Evolutionary conservation across 1,140 invertebrate genomes (phyloP), one percentile per base, ranked within the genome.

Genomic region (Heterodera schachtii): DNA sequence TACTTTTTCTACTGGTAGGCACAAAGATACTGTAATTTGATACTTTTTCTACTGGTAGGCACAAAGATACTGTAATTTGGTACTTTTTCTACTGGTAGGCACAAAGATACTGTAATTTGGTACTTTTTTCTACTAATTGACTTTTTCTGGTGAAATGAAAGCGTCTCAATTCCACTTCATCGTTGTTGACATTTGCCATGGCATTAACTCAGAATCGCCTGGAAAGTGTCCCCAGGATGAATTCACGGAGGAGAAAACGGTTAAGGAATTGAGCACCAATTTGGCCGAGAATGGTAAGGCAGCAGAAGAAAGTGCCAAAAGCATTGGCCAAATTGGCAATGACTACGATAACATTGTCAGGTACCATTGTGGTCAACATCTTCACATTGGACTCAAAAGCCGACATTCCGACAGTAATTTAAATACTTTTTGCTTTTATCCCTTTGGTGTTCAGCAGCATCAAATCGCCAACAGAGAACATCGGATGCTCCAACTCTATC

Each of bases 391-490:
- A 52, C 44, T 64, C 49, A 11, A 78, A 78, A 69, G 1, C 19
- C 21, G 77, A 78, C 19, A 46, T 78, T 31, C 60, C 77, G 6
- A 21, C 60, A 21, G 77, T 69, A 49, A 70, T 16, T 7, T 43
- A n/a, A 78, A 67, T 3, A 31, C 64, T 41, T 19, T 71, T 41
- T 46, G 6, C 49, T 2, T 16, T 21, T 64, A 6, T 44, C 66
- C 11, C 70, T 11, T 78, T 4, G 13, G 11, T 5, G 57, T 69
- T 19, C 47, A 78, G 77, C 77, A 78, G 70, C 77, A 78, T 9
- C 77, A 78, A 78, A 16, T 78, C 9, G 77, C 77, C 47, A 78
- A 78, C 49, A 66, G 66, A 31, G 77, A 69, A 69, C 77, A 70
- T 21, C 64, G 49, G 47, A 66, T 64, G 44, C 57, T 78, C 2